These are phyloP conservation scores for Tortrix viridana DNA, from an alignment of 2,888 invertebrate species.

Conservation along the genomic window DNA sequence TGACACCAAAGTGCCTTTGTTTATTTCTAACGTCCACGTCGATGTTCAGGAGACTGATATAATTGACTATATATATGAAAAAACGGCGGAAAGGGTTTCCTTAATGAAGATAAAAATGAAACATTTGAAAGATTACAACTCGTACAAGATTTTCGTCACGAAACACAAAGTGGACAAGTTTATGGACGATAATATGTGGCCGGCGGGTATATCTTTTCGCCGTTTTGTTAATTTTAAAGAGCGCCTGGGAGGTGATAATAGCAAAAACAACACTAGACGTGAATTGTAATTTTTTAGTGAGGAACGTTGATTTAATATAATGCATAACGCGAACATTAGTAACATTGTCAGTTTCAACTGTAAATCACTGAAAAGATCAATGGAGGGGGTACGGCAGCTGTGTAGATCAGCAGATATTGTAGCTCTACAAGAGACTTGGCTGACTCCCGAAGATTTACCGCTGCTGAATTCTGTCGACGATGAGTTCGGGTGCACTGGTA, in stretches of 20 bases:
- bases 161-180: slow-evolving; percentile 27
- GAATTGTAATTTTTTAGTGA: background rate
- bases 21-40: slow-evolving; percentile 4
- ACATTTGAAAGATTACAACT: slow-evolving; percentile 24
- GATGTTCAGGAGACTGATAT: background rate
- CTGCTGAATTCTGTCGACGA: slow-evolving; percentile 12
- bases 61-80: background rate
- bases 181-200: slow-evolving; percentile 32
- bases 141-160: slow-evolving; percentile 30
- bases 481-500: background rate
- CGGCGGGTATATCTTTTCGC: slow-evolving; percentile 34
- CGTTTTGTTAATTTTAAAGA: slow-evolving; percentile 29
- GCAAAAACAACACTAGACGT: background rate
- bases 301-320: too few species aligned
- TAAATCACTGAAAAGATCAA: slow-evolving; percentile 19
- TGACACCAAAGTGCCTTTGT: background rate
- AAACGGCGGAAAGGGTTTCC: slow-evolving; percentile 1
- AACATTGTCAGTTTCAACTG: slow-evolving; percentile 29
- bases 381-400: slow-evolving; percentile 23
- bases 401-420: slow-evolving; percentile 33
- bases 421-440: slow-evolving; percentile 41
- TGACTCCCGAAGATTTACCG: slow-evolving; percentile 26
- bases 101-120: slow-evolving; percentile 10
- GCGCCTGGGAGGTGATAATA: background rate
- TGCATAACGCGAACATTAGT: too few species aligned